A percentile compares a stretch with the other conserved stretches of the same genome.
phyloP scores from a whole-genome alignment of 2,113 vertebrate genomes.

The Rhinolophus sinicus region DNA sequence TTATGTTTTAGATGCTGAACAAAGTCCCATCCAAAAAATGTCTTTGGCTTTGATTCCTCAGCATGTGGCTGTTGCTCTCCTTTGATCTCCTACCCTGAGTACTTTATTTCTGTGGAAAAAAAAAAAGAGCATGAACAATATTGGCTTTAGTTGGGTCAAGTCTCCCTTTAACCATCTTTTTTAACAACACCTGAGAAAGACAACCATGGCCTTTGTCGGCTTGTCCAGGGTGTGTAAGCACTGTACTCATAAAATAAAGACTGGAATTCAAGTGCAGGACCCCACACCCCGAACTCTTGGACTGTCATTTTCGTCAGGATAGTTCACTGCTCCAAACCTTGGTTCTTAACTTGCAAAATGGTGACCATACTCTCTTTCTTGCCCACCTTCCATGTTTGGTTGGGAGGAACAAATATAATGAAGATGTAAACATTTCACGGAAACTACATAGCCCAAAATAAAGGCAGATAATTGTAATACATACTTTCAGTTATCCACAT shows the following conservation, averaged over 20 bases:
- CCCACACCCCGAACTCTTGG: accelerated
- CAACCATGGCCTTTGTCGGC: background rate
- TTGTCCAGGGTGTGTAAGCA: conserved; percentile 1
- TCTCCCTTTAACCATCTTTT: conserved; percentile 42
- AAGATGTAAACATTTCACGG: background rate
- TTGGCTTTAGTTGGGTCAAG: background rate
- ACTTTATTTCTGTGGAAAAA: conserved; percentile 46
- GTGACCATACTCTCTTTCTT: background rate
- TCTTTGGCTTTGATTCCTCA: conserved; percentile 1
- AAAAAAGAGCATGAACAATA: background rate
- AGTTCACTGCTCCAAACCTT: background rate
- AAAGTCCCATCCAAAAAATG: background rate
- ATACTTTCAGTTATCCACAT: background rate
- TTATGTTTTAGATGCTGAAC: conserved; percentile 45
- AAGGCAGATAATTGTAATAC: background rate
- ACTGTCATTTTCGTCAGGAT: background rate
- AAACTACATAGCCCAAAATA: background rate
- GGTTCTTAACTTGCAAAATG: background rate
- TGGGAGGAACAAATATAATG: background rate
- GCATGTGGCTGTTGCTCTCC: conserved; percentile 47
- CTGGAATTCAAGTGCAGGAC: background rate
- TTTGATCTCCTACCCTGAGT: conserved; percentile 51
- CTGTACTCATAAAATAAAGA: background rate
- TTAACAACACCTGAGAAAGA: conserved; percentile 33
- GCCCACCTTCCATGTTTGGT: background rate